Percentiles rank a stretch among this genome's conserved stretches.
These are phyloP conservation scores for Tangara arthus DNA, from an alignment of 2,797 vertebrate species.

Conservation along the genomic window DNA sequence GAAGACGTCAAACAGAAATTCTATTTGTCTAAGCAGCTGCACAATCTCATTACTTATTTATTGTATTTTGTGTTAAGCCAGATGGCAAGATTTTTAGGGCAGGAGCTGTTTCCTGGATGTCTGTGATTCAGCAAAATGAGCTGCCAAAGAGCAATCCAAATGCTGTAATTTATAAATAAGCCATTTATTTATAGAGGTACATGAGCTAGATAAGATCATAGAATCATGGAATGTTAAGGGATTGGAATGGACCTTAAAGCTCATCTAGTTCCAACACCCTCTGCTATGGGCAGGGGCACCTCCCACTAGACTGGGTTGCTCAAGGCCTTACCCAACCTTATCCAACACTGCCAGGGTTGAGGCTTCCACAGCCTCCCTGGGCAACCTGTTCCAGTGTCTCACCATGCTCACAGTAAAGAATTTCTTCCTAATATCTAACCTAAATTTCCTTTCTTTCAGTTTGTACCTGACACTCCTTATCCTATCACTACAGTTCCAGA, in stretches of 20 bases:
- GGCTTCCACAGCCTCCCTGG: not conserved
- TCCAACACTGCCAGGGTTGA: not conserved
- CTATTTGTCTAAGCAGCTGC: slow-evolving; percentile 3
- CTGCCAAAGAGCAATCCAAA: not conserved
- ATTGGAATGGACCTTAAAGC: not conserved
- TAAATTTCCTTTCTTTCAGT: not conserved
- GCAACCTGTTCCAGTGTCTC: not conserved
- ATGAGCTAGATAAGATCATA: not conserved
- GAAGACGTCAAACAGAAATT: slow-evolving; percentile 23
- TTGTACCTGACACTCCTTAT: not conserved
- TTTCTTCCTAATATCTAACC: not conserved
- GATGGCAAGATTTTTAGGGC: not conserved
- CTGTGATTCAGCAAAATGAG: not conserved
- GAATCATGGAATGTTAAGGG: not conserved
- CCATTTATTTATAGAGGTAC: not conserved
- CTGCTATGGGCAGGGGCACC: not conserved
- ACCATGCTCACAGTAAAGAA: not conserved
- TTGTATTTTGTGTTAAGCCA: not conserved
- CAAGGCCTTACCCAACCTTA: not conserved
- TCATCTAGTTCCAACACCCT: not conserved
- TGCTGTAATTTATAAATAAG: not conserved
- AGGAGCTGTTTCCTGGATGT: not conserved
- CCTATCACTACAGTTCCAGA: not conserved
- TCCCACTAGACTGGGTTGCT: not conserved
- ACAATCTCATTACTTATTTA: slow-evolving; percentile 22